These are phyloP conservation scores for Mormyrus iriodes DNA, from an alignment of 2,113 vertebrate genomes.

Conservation along the genomic window DNA sequence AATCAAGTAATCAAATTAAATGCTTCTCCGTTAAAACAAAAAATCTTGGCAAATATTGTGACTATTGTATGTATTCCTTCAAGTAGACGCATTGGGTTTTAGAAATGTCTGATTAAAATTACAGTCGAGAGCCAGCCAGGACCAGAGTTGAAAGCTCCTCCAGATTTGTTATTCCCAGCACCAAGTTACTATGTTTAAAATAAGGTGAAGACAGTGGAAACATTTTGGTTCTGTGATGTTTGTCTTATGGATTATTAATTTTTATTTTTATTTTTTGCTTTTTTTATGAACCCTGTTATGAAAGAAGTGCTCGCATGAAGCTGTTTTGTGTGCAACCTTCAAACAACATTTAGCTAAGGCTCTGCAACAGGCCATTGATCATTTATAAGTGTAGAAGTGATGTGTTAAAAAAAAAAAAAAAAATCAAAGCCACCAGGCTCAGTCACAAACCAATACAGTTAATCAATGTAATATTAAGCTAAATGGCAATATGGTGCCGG, in stretches of 20 bases:
- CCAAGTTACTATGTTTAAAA: not conserved
- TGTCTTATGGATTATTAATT: not conserved
- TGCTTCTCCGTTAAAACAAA: not conserved
- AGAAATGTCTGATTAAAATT: not conserved
- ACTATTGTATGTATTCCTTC: not conserved
- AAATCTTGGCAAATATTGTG: not conserved
- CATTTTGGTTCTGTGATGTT: not conserved
- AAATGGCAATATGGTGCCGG: not conserved
- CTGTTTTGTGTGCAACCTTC: not conserved
- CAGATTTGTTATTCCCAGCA: not conserved
- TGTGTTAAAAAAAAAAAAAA: not conserved
- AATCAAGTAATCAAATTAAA: not conserved
- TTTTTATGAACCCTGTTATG: not conserved
- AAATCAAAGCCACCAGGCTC: not conserved
- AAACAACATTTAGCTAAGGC: not conserved
- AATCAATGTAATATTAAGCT: not conserved
- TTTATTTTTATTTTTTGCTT: too few species aligned
- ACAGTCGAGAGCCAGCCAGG: not conserved
- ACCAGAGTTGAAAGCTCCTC: slow-evolving; percentile 1
- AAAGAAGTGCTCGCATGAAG: not conserved
- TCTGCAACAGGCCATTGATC: not conserved
- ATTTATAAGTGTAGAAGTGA: not conserved
- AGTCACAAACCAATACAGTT: not conserved
- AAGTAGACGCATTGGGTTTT: not conserved
- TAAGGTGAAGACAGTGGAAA: not conserved